Base-by-base conservation (phyloP, 2,113 vertebrate species). In the Anoura caudifer region DNA sequence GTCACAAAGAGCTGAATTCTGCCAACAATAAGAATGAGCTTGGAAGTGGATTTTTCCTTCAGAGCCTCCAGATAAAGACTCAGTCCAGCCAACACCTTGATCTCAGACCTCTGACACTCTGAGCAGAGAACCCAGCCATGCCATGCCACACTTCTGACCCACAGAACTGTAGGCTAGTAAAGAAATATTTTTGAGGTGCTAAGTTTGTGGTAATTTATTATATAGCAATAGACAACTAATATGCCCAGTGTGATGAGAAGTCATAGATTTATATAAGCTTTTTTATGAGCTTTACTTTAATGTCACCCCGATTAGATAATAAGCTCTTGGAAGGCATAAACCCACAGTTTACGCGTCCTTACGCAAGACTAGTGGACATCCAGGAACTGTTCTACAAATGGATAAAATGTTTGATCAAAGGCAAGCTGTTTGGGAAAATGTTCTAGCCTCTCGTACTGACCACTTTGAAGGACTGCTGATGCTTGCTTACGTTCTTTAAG, bases 51-150 rank as follows among this genome's bases (percentile, higher is more conserved):
- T 52, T 41, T 63, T 47, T 50, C 76, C 93, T 67, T 54, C 26
- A 45, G 31, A 86, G 63, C 45, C 67, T 93, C 87, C 84, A 85
- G 89, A 95, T 28, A 56, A 96, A 84, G 87, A 50, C 77, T 54
- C 43, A 7, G 3, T 85, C 61, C n/a, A 36, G 12, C n/a, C 69
- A 56, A 67, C 77, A 88, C 36, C 50, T 95, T 72, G 47, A 91
- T 85, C 56, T 70, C 84, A 87, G 63, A 33, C 50, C 54, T 72
- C n/a, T 24, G 38, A 72, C 38, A 84, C 28, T 10, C 50, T 45
- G 11, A 83, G 14, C 33, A 43, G 38, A 75, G 83, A 83, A 86
- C 19, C 20, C 4, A 59, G 31, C 43, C 56, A 33, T 12, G 0
- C 5, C 54, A 41, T 9, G n/a, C 52, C 73, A 70, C 63, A 47